Evolutionary conservation across 2,888 invertebrate genomes (phyloP), one percentile per base, ranked within the genome.

Genomic region (Agonopterix arenella): DNA sequence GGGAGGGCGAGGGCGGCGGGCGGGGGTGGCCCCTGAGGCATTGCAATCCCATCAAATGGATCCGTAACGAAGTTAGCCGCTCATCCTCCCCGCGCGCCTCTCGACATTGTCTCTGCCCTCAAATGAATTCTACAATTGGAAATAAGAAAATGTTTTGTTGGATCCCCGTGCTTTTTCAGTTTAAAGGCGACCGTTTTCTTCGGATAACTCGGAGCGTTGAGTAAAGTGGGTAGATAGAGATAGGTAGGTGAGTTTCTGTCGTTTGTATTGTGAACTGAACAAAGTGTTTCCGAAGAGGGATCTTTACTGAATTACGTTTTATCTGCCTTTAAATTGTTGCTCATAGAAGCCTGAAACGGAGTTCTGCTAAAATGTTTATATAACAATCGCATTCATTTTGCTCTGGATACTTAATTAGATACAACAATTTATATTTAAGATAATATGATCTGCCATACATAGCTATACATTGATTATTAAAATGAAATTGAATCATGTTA

Each of bases 31-130:
- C 86, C 88, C 88, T 80, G 83, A 85, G 88, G 88, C 88, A 88
- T 89, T 89, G 89, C 91, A 91, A 92, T 92, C 91, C 92, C 93
- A 92, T 93, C 93, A 93, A 93, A 93, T 93, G 93, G 93, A 93
- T 93, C 91, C 92, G 91, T 93, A 93, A 93, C 92, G 92, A 91
- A 92, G 92, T 93, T 93, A 93, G 90, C 90, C 83, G 86, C 79
- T 86, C 89, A 88, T 86, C 89, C 89, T 84, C 88, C 89, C 89
- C 88, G 82, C 86, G 86, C 84, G 81, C 82, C 83, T 71, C 84
- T 73, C 86, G 80, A 84, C 89, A 88, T 89, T 89, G 89, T 89
- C 89, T 88, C 89, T 89, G 81, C 88, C 86, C 89, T 88, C 86
- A 89, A 89, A 89, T 89, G 88, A 89, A 89, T 89, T 89, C 89